Conservation (phyloP, 2,113 vertebrate species). For the Haemorhous mexicanus region DNA sequence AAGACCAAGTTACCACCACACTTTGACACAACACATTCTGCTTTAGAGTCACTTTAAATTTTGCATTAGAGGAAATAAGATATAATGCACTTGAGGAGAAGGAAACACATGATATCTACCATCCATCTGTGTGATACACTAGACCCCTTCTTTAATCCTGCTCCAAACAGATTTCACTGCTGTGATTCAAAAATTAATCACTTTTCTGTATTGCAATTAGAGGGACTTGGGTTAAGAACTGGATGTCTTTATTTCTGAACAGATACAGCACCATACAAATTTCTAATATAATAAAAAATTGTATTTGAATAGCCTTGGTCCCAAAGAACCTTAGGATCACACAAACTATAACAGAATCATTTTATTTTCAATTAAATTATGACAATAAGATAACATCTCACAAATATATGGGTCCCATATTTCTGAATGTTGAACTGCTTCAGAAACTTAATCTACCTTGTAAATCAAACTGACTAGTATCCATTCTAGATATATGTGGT, state of each 20-base stretch:
- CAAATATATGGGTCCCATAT: not conserved
- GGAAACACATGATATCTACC: not conserved
- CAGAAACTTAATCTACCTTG: not conserved
- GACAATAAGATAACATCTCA: not conserved
- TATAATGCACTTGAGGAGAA: not conserved
- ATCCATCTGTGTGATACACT: not conserved
- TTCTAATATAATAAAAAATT: not conserved
- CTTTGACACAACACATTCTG: not conserved
- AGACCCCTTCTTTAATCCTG: not conserved
- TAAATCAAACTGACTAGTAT: not conserved
- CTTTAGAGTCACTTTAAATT: not conserved
- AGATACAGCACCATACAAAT: not conserved
- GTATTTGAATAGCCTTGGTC: not conserved
- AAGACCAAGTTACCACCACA: not conserved
- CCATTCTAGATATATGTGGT: not conserved
- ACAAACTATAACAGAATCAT: not conserved
- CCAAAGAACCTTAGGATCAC: not conserved
- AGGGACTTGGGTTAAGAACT: not conserved
- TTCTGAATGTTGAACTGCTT: not conserved
- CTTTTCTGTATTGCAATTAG: not conserved
- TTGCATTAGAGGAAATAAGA: not conserved
- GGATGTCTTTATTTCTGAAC: not conserved
- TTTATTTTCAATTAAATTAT: not conserved
- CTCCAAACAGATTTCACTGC: not conserved
- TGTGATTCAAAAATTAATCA: not conserved